Percentiles rank a stretch among this genome's conserved stretches.
These are phyloP conservation scores for Drosophila mayaguana DNA, from an alignment of 2,888 invertebrate genomes.

Conservation along the genomic window DNA sequence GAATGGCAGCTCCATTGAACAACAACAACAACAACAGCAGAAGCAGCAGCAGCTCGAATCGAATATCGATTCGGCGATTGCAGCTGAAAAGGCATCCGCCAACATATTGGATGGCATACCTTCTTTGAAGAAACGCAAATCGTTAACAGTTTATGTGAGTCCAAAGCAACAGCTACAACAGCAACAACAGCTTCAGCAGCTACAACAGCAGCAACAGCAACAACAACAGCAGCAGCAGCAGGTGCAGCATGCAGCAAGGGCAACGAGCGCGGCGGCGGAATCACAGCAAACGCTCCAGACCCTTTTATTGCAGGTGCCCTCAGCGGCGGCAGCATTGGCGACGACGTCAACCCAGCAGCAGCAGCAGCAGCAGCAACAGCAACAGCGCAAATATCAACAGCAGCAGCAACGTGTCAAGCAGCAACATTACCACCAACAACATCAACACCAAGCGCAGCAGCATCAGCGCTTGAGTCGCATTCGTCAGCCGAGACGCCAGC, in stretches of 20 bases:
- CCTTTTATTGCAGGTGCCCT: slow-evolving; percentile 64
- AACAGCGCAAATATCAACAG: slow-evolving; percentile 25
- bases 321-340: slow-evolving; percentile 46
- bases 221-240: slow-evolving; percentile 27
- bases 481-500: slow-evolving; percentile 50
- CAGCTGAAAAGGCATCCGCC: slow-evolving; percentile 56
- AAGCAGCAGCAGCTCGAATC: slow-evolving; percentile 56
- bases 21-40: slow-evolving; percentile 43
- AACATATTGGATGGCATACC: slow-evolving; percentile 84
- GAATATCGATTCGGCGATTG: slow-evolving; percentile 38
- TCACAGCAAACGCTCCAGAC: slow-evolving; percentile 57
- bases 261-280: slow-evolving; percentile 41
- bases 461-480: slow-evolving; percentile 50
- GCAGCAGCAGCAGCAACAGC: slow-evolving; percentile 36
- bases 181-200: slow-evolving; percentile 56
- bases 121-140: slow-evolving; percentile 83
- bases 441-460: slow-evolving; percentile 20
- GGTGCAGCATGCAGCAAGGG: slow-evolving; percentile 38
- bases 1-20: slow-evolving; percentile 52
- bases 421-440: slow-evolving; percentile 38
- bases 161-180: slow-evolving; percentile 68
- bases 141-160: slow-evolving; percentile 85
- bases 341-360: slow-evolving; percentile 27
- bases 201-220: slow-evolving; percentile 43
- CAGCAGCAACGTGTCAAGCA: slow-evolving; percentile 50